phyloP scores from a whole-genome alignment of 2,888 invertebrate genomes.

The Subacronicta megacephala region DNA sequence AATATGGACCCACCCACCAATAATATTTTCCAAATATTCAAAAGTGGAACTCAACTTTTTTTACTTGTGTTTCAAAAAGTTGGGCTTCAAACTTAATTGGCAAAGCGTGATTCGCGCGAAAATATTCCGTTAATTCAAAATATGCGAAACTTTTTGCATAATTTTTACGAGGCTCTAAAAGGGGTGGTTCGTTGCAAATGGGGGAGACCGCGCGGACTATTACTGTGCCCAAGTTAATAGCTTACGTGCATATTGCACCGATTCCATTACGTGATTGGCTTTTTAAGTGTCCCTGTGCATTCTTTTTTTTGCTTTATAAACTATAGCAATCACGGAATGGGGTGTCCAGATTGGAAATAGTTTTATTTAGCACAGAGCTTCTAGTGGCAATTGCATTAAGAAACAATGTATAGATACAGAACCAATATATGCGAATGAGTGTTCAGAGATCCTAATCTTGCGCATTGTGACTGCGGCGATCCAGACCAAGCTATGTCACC shows the following conservation, averaged over 20 bases:
- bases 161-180: conserved; percentile 48
- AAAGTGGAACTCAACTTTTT: conserved; percentile 2
- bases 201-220: conserved; percentile 23
- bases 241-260: conserved; percentile 71
- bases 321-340: not conserved
- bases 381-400: not conserved
- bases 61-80: too few species aligned
- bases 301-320: conserved; percentile 24
- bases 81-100: not conserved
- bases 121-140: not conserved
- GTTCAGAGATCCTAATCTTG: too few species aligned
- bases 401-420: not conserved
- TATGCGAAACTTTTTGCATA: conserved; percentile 20
- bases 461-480: too few species aligned
- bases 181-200: conserved; percentile 33
- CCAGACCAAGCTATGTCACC: too few species aligned
- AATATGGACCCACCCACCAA: not conserved
- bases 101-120: conserved; percentile 1
- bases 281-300: conserved; percentile 55
- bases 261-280: conserved; percentile 69
- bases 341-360: conserved; percentile 7
- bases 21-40: conserved; percentile 13
- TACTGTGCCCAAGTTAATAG: conserved; percentile 62
- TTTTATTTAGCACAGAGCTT: conserved; percentile 1
- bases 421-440: too few species aligned